Evolutionary conservation across 2,113 vertebrate genomes (phyloP), one percentile per base, ranked within the genome.

Genomic region (Neodontobutis hainanensis): DNA sequence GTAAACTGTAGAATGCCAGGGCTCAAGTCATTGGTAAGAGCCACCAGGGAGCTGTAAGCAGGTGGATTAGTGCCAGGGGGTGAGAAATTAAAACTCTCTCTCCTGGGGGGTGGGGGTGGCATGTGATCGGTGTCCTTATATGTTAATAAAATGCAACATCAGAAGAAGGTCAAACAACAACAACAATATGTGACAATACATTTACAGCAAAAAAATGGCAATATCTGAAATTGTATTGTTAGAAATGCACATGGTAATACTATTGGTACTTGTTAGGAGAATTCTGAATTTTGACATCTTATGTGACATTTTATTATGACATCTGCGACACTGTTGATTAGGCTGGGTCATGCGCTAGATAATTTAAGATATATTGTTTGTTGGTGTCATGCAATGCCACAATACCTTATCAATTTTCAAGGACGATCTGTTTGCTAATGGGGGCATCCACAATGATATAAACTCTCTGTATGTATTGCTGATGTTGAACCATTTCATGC

Each of bases 51-150:
- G 74, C 68, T 84, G 75, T 83, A 92, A 44, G 89, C 78, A 36
- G 85, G 87, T 19, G 86, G 86, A 75, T 90, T 85, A 86, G 78
- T 87, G 81, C 79, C 89, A 72, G 89, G 57, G 70, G 89, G 85
- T 27, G 84, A 75, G 71, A 88, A 91, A 84, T 60, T 71, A 86
- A 93, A 94, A 82, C 94, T 96, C 80, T 95, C 93, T 92, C 92
- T 95, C 87, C 94, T 94, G 80, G 89, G 92, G 65, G 95, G 94
- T 38, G 92, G 93, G 73, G 92, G 73, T 49, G 94, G 95, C 77
- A 90, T 84, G 92, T 94, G 92, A 83, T 82, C 90, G 47, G 91
- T 73, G 69, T 88, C 90, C 92, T 92, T 92, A 85, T 82, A 77
- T 90, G 90, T 80, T 92, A 78, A 91, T 90, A 77, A 94, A 92